phyloP scores from a whole-genome alignment of 2,113 vertebrate genomes.

The Anguilla rostrata region DNA sequence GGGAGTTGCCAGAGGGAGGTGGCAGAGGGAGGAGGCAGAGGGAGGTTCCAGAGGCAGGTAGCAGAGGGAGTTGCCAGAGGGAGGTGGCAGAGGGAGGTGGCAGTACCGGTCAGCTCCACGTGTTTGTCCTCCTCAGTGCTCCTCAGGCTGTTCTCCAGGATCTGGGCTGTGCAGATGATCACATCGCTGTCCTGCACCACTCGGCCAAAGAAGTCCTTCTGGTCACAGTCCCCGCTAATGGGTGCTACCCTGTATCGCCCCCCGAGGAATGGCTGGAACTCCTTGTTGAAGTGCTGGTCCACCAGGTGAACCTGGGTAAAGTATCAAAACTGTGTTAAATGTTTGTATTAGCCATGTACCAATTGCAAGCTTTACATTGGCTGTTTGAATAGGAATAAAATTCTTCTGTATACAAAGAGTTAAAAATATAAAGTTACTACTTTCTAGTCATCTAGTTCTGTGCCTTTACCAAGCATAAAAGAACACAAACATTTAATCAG shows the following conservation, averaged over 20 bases:
- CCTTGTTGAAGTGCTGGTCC: slow-evolving; percentile 72
- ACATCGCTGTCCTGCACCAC: slow-evolving; percentile 68
- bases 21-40: too few relatives aligned
- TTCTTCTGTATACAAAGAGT: neutral
- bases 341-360: neutral
- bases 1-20: too few relatives aligned
- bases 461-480: too few relatives aligned
- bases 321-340: neutral
- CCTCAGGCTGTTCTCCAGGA: slow-evolving; percentile 75
- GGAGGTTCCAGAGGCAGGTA: too few relatives aligned
- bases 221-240: slow-evolving; percentile 71
- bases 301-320: slow-evolving; percentile 69
- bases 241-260: slow-evolving; percentile 62
- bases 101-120: slow-evolving; percentile 69
- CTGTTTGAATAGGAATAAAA: neutral
- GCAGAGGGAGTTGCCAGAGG: too few relatives aligned
- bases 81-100: too few relatives aligned
- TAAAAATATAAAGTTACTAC: too few relatives aligned
- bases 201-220: slow-evolving; percentile 77
- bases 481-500: too few relatives aligned
- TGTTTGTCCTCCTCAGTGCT: slow-evolving; percentile 63
- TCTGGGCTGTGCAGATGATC: slow-evolving; percentile 79
- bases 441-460: too few relatives aligned
- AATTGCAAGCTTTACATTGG: neutral
- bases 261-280: slow-evolving; percentile 75